A percentile compares a stretch with the other conserved stretches of the same genome.
These are phyloP conservation scores for Neomorphus geoffroyi DNA, from an alignment of 2,797 vertebrate genomes.

Conservation along the genomic window DNA sequence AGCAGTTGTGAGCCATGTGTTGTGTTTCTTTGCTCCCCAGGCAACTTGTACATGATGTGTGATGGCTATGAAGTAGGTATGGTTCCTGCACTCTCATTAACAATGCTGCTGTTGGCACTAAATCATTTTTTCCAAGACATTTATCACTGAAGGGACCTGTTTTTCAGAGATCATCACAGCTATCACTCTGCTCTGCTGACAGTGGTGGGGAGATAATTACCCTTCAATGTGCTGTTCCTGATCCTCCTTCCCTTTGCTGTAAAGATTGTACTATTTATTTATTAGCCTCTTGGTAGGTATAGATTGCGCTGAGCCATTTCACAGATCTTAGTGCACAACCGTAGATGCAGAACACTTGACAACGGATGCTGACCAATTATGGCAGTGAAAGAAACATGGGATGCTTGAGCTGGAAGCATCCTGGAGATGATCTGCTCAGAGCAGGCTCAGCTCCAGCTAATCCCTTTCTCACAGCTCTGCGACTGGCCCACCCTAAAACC, in stretches of 20 bases:
- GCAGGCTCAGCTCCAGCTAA: neutral
- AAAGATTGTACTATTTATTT: neutral
- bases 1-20: neutral
- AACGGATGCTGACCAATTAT: neutral
- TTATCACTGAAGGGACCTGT: neutral
- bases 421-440: neutral
- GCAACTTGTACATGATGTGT: accelerated
- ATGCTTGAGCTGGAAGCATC: neutral
- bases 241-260: neutral
- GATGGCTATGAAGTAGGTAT: neutral
- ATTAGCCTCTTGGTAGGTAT: neutral
- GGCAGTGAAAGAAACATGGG: neutral
- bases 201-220: neutral
- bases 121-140: neutral
- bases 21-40: neutral
- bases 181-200: neutral
- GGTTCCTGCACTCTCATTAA: neutral
- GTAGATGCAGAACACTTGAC: neutral
- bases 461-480: neutral
- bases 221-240: neutral
- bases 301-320: neutral
- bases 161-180: neutral
- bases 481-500: neutral
- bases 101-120: neutral
- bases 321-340: neutral